Evolutionary conservation across 2,797 vertebrate genomes (phyloP).

Genomic region (Knipowitschia caucasica): DNA sequence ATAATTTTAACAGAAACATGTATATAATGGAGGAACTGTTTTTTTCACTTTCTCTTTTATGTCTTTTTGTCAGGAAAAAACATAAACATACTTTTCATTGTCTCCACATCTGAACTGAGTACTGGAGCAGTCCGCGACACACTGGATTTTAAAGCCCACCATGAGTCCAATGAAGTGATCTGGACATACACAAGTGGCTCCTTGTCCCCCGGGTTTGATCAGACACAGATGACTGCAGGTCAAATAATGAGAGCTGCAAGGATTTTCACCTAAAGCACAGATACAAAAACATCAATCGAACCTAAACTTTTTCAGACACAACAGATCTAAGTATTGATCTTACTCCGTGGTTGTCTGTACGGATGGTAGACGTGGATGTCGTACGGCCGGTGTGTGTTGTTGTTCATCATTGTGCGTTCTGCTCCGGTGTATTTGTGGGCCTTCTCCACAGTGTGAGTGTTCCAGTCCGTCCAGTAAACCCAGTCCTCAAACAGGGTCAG

Average conservation of each 20-base stretch:
- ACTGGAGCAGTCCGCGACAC: conserved; percentile 75
- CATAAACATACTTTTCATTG: conserved; percentile 54
- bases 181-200: conserved; percentile 65
- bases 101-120: conserved; percentile 76
- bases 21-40: no score
- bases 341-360: conserved; percentile 70
- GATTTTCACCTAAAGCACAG: conserved; percentile 66
- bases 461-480: conserved; percentile 76
- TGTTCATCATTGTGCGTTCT: conserved; percentile 65
- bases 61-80: not conserved
- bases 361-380: conserved; percentile 72
- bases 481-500: conserved; percentile 69
- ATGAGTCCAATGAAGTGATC: conserved; percentile 65
- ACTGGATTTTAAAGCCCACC: conserved; percentile 67
- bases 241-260: conserved; percentile 60
- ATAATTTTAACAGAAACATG: not conserved
- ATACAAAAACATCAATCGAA: not conserved
- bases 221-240: conserved; percentile 74
- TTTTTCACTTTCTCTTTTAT: not conserved
- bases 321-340: conserved; percentile 1
- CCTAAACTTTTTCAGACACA: not conserved
- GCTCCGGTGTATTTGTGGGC: conserved; percentile 73
- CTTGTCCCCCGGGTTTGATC: conserved; percentile 63
- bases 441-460: conserved; percentile 71
- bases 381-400: conserved; percentile 71